These are phyloP conservation scores for Propithecus perrieri DNA, from an alignment of 2,797 vertebrate genomes.

Conservation along the genomic window DNA sequence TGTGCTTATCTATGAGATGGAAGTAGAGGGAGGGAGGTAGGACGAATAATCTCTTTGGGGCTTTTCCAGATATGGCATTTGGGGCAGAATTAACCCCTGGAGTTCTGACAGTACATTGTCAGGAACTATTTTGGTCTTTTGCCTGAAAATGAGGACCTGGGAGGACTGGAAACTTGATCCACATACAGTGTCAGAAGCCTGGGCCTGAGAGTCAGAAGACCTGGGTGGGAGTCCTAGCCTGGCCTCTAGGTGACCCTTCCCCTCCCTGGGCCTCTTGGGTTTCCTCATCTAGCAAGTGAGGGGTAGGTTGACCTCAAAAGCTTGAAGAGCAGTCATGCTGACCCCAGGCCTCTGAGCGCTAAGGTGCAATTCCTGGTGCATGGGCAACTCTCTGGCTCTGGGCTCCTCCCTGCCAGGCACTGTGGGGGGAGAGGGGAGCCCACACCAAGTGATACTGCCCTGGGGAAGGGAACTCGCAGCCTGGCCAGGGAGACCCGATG, in stretches of 20 bases:
- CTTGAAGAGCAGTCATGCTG: background rate
- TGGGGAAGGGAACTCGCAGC: background rate
- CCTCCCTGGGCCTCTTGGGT: background rate
- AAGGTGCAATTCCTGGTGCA: constrained; percentile 26
- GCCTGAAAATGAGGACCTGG: background rate
- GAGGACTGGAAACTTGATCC: constrained; percentile 20
- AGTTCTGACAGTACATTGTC: background rate
- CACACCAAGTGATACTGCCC: background rate
- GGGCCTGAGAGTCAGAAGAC: background rate
- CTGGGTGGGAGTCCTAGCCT: background rate
- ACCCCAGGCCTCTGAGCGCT: background rate
- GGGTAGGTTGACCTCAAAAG: background rate
- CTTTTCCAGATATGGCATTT: constrained; percentile 24
- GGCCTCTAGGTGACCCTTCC: constrained; percentile 25
- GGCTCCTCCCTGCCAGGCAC: constrained; percentile 55
- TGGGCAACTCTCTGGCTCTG: background rate
- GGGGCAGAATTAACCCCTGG: background rate
- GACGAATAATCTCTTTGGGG: constrained; percentile 13
- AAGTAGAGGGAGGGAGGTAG: background rate
- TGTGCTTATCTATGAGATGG: constrained; percentile 27
- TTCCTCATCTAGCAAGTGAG: background rate
- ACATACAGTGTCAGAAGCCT: background rate
- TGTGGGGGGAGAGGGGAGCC: background rate
- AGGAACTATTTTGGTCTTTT: background rate
- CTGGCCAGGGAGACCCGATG: constrained; percentile 67